Base-by-base conservation (phyloP, 2,113 vertebrate species). In the Nesogale talazaci region DNA sequence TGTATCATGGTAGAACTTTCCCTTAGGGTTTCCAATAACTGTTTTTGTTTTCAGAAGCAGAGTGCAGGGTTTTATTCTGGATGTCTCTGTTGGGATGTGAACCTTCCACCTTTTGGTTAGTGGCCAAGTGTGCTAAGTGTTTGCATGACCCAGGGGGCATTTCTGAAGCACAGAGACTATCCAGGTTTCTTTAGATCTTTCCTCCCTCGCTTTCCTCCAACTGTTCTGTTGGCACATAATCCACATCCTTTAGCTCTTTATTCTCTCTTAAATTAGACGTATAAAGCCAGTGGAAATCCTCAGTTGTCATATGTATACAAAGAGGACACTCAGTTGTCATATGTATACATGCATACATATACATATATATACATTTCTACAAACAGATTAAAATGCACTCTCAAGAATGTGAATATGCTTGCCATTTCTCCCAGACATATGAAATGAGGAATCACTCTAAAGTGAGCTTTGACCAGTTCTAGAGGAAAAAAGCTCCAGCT, bases 351-450 rank as follows among this genome's bases (percentile, higher is more conserved):
- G 88, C 6, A 61, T 16, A 19, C 46, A 52, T 25, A 83, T 0
- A 93, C 57, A 40, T 94, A 4, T 86, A 76, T 61, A 63, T 70
- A 29, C 79, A 56, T 93, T 90, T 90, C 31, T 74, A 88, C 40
- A n/a, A 91, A 69, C 42, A 92, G 76, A 25, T 31, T 63, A 93
- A 93, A 90, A 40, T 86, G 25, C 19, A 52, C 27, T 95, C 42
- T 92, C 90, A 46, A 93, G 83, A 91, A 80, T 84, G 89, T 94
- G 83, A 89, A 84, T 83, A 16, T 46, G n/a, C 76, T 88, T 94
- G 80, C 27, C 83, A 93, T 90, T 93, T 90, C 63, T 93, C 22
- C 91, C 11, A 40, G 77, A 69, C 82, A 82, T 56, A 86, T 7
- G 12, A 78, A 74, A 86, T 75, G 22, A 29, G 23, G 4, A 63